Percentiles rank a stretch among this genome's conserved stretches.
Evolutionary conservation across 2,888 invertebrate genomes (phyloP).

Genomic region (Scaptomyza polygonia): DNA sequence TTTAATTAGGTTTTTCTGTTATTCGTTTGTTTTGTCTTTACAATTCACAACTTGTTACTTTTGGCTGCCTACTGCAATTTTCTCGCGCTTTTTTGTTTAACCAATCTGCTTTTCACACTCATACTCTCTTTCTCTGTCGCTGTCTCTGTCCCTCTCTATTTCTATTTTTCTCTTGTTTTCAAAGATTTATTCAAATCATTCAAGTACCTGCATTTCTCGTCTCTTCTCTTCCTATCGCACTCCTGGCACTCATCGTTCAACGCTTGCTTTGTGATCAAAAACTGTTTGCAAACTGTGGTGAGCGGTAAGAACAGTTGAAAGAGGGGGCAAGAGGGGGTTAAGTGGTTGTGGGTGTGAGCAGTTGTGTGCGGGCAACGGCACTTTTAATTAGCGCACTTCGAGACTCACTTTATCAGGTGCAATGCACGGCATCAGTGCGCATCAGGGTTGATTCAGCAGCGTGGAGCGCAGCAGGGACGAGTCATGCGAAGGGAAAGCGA

Average conservation of each 20-base stretch:
- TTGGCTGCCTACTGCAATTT: slow-evolving; percentile 1
- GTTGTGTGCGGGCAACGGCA: slow-evolving; percentile 46
- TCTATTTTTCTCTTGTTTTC: neutral
- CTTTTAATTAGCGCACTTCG: slow-evolving; percentile 68
- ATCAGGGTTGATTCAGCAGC: neutral
- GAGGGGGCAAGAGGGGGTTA: slow-evolving; percentile 1
- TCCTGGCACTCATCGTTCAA: slow-evolving; percentile 21
- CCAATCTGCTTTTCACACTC: slow-evolving; percentile 2
- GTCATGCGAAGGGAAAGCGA: neutral
- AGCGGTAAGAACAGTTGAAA: neutral
- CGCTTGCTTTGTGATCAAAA: slow-evolving; percentile 51
- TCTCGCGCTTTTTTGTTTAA: slow-evolving; percentile 13
- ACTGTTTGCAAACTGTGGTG: slow-evolving; percentile 52
- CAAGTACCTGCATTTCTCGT: slow-evolving; percentile 18
- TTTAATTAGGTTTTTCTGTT: neutral
- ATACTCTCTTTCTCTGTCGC: no score
- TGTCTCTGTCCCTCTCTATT: no score
- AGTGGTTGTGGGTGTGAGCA: slow-evolving; percentile 8
- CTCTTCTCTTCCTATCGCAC: neutral
- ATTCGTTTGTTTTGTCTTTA: neutral
- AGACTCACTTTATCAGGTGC: slow-evolving; percentile 51
- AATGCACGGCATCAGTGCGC: slow-evolving; percentile 20
- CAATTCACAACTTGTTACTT: slow-evolving; percentile 7
- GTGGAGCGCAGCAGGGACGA: neutral
- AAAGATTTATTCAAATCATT: slow-evolving; percentile 26